These are phyloP conservation scores for Diglossa cyanea DNA, from an alignment of 2,797 vertebrate species.

Conservation along the genomic window DNA sequence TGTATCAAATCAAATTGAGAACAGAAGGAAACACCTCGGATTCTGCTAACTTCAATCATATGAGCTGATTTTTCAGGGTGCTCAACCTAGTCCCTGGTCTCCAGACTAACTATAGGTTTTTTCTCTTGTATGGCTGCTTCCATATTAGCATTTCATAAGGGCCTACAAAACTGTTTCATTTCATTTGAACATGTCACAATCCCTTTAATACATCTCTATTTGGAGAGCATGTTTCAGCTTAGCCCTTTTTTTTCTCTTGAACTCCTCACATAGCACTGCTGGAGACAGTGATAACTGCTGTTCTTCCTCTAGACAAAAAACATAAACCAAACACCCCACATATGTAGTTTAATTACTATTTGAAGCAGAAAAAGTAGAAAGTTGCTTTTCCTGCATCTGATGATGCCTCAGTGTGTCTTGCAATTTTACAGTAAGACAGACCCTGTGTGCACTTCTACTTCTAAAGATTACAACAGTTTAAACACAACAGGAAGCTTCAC, in stretches of 20 bases:
- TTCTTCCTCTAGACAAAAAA: neutral
- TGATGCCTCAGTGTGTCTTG: neutral
- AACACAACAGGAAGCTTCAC: constrained; percentile 46
- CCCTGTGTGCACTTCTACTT: neutral
- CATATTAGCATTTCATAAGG: neutral
- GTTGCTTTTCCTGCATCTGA: neutral
- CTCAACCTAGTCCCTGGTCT: neutral
- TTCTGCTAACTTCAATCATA: neutral
- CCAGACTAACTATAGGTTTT: neutral
- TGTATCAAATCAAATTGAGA: neutral
- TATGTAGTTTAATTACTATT: neutral
- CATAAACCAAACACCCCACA: neutral
- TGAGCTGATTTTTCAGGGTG: neutral
- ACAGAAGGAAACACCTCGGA: neutral
- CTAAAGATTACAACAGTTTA: constrained; percentile 53
- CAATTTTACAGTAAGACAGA: constrained; percentile 28
- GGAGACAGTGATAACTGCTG: constrained; percentile 6
- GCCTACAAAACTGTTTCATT: neutral
- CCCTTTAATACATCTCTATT: neutral
- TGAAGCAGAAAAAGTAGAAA: neutral
- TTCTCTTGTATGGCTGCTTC: neutral
- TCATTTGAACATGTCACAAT: neutral
- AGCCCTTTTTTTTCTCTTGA: neutral
- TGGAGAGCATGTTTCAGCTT: neutral
- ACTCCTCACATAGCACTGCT: neutral